phyloP scores from a whole-genome alignment of 1,140 invertebrate species.

The Diabrotica undecimpunctata region DNA sequence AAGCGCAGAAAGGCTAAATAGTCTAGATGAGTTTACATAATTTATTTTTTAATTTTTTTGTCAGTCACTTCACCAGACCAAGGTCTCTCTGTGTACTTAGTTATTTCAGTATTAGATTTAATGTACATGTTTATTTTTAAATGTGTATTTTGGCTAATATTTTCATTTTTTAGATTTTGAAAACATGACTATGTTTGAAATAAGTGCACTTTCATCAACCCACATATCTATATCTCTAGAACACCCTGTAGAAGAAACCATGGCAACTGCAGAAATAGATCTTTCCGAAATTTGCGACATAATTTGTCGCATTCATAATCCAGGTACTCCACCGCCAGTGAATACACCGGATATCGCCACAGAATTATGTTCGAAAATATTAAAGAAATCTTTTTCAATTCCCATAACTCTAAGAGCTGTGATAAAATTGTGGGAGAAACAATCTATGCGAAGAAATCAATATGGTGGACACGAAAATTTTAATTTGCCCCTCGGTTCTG shows the following conservation, averaged over 20 bases:
- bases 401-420: conserved; percentile 72
- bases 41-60: too few relatives aligned
- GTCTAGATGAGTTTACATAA: too few relatives aligned
- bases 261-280: conserved; percentile 89
- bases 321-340: conserved; percentile 45
- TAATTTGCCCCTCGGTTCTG: conserved; percentile 48
- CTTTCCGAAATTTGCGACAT: conserved; percentile 73
- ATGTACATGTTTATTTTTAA: too few relatives aligned
- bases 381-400: conserved; percentile 87
- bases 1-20: too few relatives aligned
- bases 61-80: too few relatives aligned
- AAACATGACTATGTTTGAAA: conserved; percentile 83
- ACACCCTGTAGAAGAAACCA: conserved; percentile 86
- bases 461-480: conserved; percentile 48
- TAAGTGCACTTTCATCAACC: conserved; percentile 83
- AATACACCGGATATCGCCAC: conserved; percentile 59
- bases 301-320: conserved; percentile 57
- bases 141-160: not conserved
- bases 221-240: conserved; percentile 88
- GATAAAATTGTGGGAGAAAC: conserved; percentile 54
- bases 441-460: conserved; percentile 44
- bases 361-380: conserved; percentile 78
- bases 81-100: too few relatives aligned
- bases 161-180: conserved; percentile 61
- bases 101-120: too few relatives aligned